phyloP scores from a whole-genome alignment of 2,888 invertebrate species.

The Pollenia angustigena region DNA sequence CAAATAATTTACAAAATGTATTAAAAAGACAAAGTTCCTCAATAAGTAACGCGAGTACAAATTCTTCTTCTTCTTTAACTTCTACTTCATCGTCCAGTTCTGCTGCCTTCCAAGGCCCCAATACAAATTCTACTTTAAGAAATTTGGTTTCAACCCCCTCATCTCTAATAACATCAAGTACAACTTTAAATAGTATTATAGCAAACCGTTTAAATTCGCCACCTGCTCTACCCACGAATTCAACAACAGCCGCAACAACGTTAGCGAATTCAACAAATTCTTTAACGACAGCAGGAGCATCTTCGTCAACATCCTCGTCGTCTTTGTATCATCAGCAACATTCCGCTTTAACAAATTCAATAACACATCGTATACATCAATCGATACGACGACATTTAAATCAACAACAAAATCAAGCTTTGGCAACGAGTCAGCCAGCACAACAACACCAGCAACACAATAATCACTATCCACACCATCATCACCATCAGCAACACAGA shows the following conservation, averaged over 20 bases:
- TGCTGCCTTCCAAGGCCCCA: slow-evolving; percentile 44
- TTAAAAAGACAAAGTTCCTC: slow-evolving; percentile 75
- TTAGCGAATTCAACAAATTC: slow-evolving; percentile 16
- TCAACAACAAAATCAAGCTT: slow-evolving; percentile 77
- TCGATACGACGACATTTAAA: slow-evolving; percentile 82
- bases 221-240: slow-evolving; percentile 74
- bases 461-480: slow-evolving; percentile 64
- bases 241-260: slow-evolving; percentile 36
- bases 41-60: slow-evolving; percentile 72
- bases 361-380: slow-evolving; percentile 82
- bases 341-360: slow-evolving; percentile 80
- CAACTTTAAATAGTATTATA: slow-evolving; percentile 79
- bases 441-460: slow-evolving; percentile 61
- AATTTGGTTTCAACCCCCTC: slow-evolving; percentile 76
- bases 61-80: slow-evolving; percentile 45
- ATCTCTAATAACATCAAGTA: slow-evolving; percentile 77
- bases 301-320: slow-evolving; percentile 75
- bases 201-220: slow-evolving; percentile 79
- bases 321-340: slow-evolving; percentile 69
- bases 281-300: slow-evolving; percentile 74
- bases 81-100: slow-evolving; percentile 42
- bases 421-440: slow-evolving; percentile 48
- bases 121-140: slow-evolving; percentile 68
- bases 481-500: slow-evolving; percentile 58
- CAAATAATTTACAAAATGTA: slow-evolving; percentile 72